Evolutionary conservation across 2,888 invertebrate species (phyloP).

Genomic region (Orthosia gothica): DNA sequence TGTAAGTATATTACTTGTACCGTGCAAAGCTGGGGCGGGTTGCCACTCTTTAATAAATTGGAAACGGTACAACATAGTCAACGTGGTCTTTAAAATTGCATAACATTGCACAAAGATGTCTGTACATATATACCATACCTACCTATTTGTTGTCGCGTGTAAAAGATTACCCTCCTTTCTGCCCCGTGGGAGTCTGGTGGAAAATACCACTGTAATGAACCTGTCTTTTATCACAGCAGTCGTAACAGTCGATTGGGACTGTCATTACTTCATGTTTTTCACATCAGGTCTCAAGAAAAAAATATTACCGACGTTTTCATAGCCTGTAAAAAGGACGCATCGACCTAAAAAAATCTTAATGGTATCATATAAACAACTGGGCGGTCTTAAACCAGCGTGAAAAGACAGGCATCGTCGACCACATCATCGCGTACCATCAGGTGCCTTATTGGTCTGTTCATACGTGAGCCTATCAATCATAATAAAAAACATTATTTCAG

Average conservation of each 20-base stretch:
- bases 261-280: conserved; percentile 33
- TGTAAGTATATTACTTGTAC: too few relatives aligned
- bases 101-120: neutral
- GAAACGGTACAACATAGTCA: neutral
- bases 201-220: conserved; percentile 29
- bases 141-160: conserved; percentile 1
- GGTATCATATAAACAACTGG: too few relatives aligned
- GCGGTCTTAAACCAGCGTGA: too few relatives aligned
- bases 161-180: conserved; percentile 56
- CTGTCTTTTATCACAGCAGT: conserved; percentile 41
- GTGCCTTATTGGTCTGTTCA: neutral
- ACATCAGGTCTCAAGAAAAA: neutral
- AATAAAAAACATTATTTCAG: neutral
- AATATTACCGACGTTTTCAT: neutral
- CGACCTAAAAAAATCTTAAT: neutral
- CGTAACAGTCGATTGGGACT: conserved; percentile 35
- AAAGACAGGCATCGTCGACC: neutral
- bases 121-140: neutral
- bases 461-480: neutral
- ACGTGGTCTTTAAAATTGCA: neutral
- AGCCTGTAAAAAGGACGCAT: neutral
- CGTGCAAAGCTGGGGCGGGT: too few relatives aligned
- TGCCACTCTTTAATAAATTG: too few relatives aligned
- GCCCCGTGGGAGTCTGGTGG: conserved; percentile 41
- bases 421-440: neutral